Percentiles rank a stretch among this genome's conserved stretches.
phyloP scores from a whole-genome alignment of 2,113 vertebrate genomes.

The Laticauda laticaudata region DNA sequence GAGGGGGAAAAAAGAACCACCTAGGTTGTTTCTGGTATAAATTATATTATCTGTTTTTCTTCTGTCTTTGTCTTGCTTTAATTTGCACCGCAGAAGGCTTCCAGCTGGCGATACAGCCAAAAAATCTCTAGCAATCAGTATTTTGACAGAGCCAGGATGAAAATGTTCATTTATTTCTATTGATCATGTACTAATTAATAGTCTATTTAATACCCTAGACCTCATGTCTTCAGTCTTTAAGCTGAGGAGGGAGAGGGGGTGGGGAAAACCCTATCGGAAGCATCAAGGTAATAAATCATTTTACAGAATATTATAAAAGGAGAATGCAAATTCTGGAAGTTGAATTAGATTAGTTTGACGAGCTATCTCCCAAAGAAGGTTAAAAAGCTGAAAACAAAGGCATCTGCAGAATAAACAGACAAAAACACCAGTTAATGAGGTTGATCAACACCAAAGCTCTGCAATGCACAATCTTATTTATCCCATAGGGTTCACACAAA shows the following conservation, averaged over 20 bases:
- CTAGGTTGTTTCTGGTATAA: not conserved
- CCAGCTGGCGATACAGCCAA: not conserved
- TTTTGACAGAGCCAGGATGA: not conserved
- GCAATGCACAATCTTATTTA: not conserved
- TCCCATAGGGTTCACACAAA: not conserved
- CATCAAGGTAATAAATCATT: not conserved
- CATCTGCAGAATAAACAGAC: not conserved
- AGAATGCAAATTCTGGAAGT: not conserved
- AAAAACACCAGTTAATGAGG: not conserved
- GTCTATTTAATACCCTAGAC: not conserved
- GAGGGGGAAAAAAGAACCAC: not conserved
- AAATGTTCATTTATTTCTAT: not conserved
- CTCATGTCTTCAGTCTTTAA: not conserved
- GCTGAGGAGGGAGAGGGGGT: too few species aligned
- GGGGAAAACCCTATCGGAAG: not conserved
- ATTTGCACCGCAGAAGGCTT: not conserved
- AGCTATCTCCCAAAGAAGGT: not conserved
- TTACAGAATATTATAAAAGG: not conserved
- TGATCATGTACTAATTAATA: not conserved
- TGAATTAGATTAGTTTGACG: too few species aligned
- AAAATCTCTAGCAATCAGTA: not conserved
- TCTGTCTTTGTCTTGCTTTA: not conserved
- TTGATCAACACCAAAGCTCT: not conserved
- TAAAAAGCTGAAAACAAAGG: not conserved
- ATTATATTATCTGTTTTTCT: not conserved